Evolutionary conservation across 2,113 vertebrate species (phyloP), one percentile per base, ranked within the genome.

Genomic region (Trematomus loennbergii): DNA sequence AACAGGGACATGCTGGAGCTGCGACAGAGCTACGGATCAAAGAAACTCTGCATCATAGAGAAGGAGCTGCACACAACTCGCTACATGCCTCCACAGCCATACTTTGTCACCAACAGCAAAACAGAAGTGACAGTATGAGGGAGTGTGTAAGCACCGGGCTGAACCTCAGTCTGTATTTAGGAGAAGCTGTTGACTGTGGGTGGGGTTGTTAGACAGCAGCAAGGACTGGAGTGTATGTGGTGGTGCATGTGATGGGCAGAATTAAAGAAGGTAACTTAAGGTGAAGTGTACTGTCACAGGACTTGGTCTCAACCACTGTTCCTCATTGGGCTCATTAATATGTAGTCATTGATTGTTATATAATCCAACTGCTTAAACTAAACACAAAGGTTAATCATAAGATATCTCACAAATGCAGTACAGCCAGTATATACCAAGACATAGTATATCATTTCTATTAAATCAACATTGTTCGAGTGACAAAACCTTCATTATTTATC

Each of bases 81-180:
- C 53, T 98, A 97, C 81, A 75, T 97, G 84, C 95, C 97, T 77
- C 95, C 96, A 46, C 98, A 99, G 88, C 96, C 97, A 48, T 99
- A 98, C 94, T 98, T 97, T 92, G 96, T 99, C 89, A 99, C 97
- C 89, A 99, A 99, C 96, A 99, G 98, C 96, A 99, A 99, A 94
- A 99, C 98, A 78, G 98, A 99, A 93, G 98, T 99, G 95, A 99
- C 98, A 81, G 98, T 99, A 94, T 99, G 86, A 93, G 59, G 55
- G 45, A 48, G 48, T 48, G 9, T n/a, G 33, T 45, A 18, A 45
- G 49, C 29, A 20, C 25, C 43, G 12, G 75, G 61, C 45, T 82
- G 59, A 52, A 80, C 62, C 73, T 55, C 64, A 70, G 75, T 12
- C 67, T 59, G 18, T 4, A 15, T 71, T 15, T 25, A 67, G 29